phyloP scores from a whole-genome alignment of 2,888 invertebrate genomes.

The Pterobdella sp. region DNA sequence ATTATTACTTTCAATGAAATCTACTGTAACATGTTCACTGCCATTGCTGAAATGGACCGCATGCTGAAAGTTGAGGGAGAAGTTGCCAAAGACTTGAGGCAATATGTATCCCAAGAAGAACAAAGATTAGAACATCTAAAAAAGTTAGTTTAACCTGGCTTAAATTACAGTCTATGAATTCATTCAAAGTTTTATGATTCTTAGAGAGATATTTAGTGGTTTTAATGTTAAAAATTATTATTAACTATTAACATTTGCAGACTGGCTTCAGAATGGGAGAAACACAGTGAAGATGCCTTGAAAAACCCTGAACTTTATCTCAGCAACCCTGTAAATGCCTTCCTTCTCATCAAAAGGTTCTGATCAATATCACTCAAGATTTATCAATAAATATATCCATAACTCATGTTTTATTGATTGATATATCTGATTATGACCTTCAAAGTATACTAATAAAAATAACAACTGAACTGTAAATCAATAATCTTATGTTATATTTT shows the following conservation, averaged over 20 bases:
- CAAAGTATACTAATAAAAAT: too few species aligned
- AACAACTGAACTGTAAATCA: too few species aligned
- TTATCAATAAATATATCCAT: too few species aligned
- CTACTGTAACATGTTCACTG: constrained; percentile 73
- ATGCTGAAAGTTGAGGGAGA: constrained; percentile 80
- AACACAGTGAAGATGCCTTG: constrained; percentile 29
- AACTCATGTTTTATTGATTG: too few species aligned
- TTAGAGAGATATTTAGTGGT: not conserved
- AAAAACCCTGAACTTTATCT: constrained; percentile 44
- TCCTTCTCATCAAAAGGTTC: constrained; percentile 72
- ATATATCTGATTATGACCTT: too few species aligned
- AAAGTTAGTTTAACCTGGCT: constrained; percentile 60
- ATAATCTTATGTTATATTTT: too few species aligned
- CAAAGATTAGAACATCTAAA: constrained; percentile 68
- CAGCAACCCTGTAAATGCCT: constrained; percentile 84
- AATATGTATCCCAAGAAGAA: constrained; percentile 75
- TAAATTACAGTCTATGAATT: not conserved
- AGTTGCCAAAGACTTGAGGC: constrained; percentile 74
- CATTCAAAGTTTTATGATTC: not conserved
- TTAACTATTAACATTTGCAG: constrained; percentile 27
- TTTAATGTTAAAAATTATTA: too few species aligned
- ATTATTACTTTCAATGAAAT: not conserved
- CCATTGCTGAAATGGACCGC: constrained; percentile 84
- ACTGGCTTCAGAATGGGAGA: constrained; percentile 31
- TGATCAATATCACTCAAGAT: not conserved